Base-by-base conservation (phyloP, 2,797 vertebrate genomes). In the Eremophila alpestris region DNA sequence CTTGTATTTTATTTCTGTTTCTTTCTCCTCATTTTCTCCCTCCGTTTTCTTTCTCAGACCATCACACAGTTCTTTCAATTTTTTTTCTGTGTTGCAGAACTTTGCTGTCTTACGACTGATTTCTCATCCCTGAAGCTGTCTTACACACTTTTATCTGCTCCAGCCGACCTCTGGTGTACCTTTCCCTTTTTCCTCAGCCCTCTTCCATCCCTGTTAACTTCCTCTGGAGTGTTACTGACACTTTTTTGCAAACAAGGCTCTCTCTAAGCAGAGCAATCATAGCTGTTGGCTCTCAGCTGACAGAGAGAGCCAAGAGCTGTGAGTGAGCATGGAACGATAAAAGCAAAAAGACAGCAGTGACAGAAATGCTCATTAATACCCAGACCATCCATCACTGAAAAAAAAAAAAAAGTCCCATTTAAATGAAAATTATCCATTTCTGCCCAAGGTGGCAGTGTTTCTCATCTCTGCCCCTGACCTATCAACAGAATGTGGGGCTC, bases 101-200 rank as follows among this genome's bases (percentile, higher is more conserved):
- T 88, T 74, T 51, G 17, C 17, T 24, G 65, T 64, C 51, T 49
- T 58, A 49, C 16, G 29, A 45, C 30, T 64, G 24, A 62, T 65
- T 86, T 74, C 51, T 87, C 34, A 54, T 54, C 34, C 73, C 23
- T 52, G 49, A 80, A 60, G 38, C 23, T 54, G 8, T 32, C 34
- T 32, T 32, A 84, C 15, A 46, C 14, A 38, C 16, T 59, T 55
- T 43, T 41, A 10, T 32, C 48, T 80, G 49, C 11, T 36, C 17
- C 70, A 73, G 48, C 8, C 0, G 0, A 58, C 36, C 43, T 63
- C n/a, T 36, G 34, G 16, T 20, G 1, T 18, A 77, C 19, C 22
- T 62, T 80, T 60, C 38, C 24, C 20, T 49, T 54, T 70, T 74
- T 58, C 43, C 73, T 71, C 36, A 62, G 45, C 26, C 4, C 27